A percentile compares a stretch with the other conserved stretches of the same genome.
phyloP scores from a whole-genome alignment of 1,140 invertebrate species.

The Rhynchophorus ferrugineus region DNA sequence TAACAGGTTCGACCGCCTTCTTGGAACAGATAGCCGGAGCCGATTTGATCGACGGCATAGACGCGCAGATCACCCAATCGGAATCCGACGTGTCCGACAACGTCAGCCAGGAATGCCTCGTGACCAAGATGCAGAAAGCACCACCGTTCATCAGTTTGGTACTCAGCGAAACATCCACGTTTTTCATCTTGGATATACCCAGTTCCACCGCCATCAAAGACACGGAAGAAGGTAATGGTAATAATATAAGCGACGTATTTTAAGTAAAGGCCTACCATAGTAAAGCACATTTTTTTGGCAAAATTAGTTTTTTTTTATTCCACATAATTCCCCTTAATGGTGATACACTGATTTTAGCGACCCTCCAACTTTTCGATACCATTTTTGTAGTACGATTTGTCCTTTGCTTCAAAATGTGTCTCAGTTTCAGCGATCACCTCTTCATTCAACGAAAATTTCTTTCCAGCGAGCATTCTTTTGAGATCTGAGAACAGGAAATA shows the following conservation, averaged over 20 bases:
- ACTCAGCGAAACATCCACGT: constrained; percentile 57
- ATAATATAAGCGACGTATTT: neutral
- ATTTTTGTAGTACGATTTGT: no score
- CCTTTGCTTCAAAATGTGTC: no score
- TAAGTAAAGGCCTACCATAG: neutral
- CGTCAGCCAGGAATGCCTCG: no score
- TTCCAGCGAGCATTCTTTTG: no score
- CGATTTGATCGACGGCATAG: neutral
- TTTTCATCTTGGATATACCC: constrained; percentile 55
- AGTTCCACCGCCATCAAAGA: constrained; percentile 53
- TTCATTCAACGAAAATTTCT: no score
- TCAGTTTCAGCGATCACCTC: no score
- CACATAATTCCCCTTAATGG: no score
- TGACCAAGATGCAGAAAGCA: constrained; percentile 19
- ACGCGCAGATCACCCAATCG: neutral
- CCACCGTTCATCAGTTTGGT: constrained; percentile 51
- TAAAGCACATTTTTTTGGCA: no score
- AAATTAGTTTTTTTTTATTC: no score
- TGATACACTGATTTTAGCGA: no score
- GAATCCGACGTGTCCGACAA: neutral
- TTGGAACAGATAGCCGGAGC: neutral
- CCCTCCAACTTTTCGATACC: no score
- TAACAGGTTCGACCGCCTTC: neutral
- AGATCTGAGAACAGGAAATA: no score
- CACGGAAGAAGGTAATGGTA: constrained; percentile 44